These are phyloP conservation scores for Watersipora subatra DNA, from an alignment of 1,140 invertebrate genomes.

Conservation along the genomic window DNA sequence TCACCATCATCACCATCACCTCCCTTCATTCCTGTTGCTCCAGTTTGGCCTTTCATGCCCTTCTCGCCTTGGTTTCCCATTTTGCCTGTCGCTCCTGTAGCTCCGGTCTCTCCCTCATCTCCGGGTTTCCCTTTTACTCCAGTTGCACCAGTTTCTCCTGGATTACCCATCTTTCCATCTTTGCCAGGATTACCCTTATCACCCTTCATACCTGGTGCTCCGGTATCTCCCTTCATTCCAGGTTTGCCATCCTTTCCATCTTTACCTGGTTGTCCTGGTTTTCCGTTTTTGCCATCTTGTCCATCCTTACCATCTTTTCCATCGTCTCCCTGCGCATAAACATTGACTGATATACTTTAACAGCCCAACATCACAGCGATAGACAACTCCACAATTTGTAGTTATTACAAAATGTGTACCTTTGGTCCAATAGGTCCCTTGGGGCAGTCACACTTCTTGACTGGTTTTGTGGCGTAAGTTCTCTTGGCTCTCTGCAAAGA, in stretches of 20 bases:
- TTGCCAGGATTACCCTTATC: slow-evolving; percentile 1
- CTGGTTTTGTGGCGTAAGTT: too few species aligned
- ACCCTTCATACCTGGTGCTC: slow-evolving; percentile 3
- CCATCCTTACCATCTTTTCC: slow-evolving; percentile 1
- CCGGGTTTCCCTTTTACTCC: slow-evolving; percentile 6
- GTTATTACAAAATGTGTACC: too few species aligned
- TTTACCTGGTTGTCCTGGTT: neutral
- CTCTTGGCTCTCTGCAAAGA: too few species aligned
- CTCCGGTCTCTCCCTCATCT: neutral
- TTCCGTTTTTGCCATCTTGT: neutral
- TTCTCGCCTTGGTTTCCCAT: slow-evolving; percentile 5
- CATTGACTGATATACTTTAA: too few species aligned
- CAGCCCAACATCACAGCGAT: too few species aligned
- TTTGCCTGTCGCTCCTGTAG: slow-evolving; percentile 4
- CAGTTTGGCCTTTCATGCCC: slow-evolving; percentile 1
- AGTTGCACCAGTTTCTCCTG: slow-evolving; percentile 1
- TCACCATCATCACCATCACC: neutral
- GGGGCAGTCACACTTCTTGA: too few species aligned
- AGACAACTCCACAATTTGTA: too few species aligned
- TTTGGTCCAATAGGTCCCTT: too few species aligned
- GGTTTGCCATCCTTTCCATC: slow-evolving; percentile 1
- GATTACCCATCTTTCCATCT: neutral
- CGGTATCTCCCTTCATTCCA: slow-evolving; percentile 5
- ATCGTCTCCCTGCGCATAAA: neutral
- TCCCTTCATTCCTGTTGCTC: slow-evolving; percentile 3